phyloP scores from a whole-genome alignment of 2,888 invertebrate species.

The Polydrusus tereticollis region DNA sequence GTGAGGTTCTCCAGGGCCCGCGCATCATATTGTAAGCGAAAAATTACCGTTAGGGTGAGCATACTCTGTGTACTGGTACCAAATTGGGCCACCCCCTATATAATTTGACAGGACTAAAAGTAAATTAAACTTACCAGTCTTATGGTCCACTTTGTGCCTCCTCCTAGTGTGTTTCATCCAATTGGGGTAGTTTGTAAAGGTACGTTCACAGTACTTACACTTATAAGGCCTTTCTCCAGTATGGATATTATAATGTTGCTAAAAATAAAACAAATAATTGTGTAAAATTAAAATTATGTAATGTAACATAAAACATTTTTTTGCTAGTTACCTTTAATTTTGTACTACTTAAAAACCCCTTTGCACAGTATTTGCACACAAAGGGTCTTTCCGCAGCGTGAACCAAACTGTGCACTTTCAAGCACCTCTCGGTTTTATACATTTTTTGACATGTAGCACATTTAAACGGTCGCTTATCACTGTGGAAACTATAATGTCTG shows the following conservation, averaged over 20 bases:
- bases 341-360: constrained; percentile 73
- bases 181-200: constrained; percentile 72
- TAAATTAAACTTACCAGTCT: constrained; percentile 57
- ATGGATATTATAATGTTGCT: constrained; percentile 73
- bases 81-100: too few species aligned
- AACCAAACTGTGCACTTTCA: constrained; percentile 71
- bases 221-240: constrained; percentile 71
- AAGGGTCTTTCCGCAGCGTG: constrained; percentile 71
- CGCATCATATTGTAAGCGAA: too few species aligned
- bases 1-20: too few species aligned
- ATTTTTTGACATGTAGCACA: constrained; percentile 70
- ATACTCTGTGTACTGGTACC: too few species aligned
- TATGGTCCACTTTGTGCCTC: constrained; percentile 68
- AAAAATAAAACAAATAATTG: constrained; percentile 52
- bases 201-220: constrained; percentile 71
- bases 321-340: constrained; percentile 66
- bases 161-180: constrained; percentile 72
- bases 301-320: background rate
- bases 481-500: constrained; percentile 66
- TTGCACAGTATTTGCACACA: constrained; percentile 70
- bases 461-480: constrained; percentile 64
- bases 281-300: background rate
- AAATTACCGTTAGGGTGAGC: background rate
- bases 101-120: too few species aligned
- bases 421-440: constrained; percentile 72